These are phyloP conservation scores for Noturus placidus DNA, from an alignment of 2,113 vertebrate genomes.

Conservation along the genomic window DNA sequence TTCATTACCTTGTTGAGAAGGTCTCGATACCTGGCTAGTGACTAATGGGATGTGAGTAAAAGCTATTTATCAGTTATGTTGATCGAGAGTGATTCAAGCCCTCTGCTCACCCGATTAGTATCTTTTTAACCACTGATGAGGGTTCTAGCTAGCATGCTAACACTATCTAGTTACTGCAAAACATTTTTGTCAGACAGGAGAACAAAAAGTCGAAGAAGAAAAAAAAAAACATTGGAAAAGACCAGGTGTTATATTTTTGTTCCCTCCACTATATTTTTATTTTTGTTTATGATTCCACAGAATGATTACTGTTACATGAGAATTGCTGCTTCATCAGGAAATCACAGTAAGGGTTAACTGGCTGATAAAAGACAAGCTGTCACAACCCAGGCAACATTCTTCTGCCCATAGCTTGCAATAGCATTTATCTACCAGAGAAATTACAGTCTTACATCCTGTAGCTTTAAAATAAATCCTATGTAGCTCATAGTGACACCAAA, in stretches of 20 bases:
- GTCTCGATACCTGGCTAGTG: too few relatives aligned
- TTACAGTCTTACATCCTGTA: background rate
- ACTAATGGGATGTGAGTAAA: too few relatives aligned
- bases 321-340: background rate
- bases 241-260: background rate
- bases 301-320: background rate
- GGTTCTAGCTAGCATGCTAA: background rate
- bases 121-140: background rate
- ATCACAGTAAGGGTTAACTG: background rate
- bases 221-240: background rate
- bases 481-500: background rate
- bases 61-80: background rate
- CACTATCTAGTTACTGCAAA: background rate
- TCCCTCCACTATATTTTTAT: background rate
- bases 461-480: background rate
- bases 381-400: background rate
- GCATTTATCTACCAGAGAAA: background rate
- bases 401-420: background rate
- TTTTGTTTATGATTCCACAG: background rate
- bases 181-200: background rate
- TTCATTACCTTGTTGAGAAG: background rate
- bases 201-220: background rate
- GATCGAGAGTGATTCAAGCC: background rate
- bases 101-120: background rate
- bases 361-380: background rate